Conservation (phyloP, 37 sponge, comb jelly and placozoan species). For the Hexactinellida sp. region DNA sequence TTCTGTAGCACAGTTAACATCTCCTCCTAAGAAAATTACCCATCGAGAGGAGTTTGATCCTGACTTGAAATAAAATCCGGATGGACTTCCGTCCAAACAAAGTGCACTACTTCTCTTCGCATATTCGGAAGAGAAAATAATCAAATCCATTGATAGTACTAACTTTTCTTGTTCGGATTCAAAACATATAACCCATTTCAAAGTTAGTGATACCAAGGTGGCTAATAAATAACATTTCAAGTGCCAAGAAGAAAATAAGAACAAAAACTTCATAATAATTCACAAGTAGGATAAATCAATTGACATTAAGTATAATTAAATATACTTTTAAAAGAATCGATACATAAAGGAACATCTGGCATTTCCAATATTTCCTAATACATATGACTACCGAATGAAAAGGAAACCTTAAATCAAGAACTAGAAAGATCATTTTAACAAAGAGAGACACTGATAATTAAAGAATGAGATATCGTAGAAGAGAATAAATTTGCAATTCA, state of each 20-base stretch:
- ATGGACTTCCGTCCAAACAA: background rate
- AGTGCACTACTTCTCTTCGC: background rate
- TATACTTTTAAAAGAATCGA: background rate
- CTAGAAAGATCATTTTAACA: background rate
- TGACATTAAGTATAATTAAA: background rate
- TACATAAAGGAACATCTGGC: background rate
- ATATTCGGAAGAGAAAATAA: background rate
- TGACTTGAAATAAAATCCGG: slow-evolving; percentile 5
- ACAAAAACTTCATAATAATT: background rate
- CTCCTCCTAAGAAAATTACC: background rate
- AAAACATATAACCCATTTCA: background rate
- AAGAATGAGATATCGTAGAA: background rate
- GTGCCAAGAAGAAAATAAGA: background rate
- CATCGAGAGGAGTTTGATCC: background rate
- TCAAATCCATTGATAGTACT: background rate
- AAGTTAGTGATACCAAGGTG: background rate
- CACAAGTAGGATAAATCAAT: background rate
- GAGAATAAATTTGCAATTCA: too few species aligned
- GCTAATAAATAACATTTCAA: background rate
- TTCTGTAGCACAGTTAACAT: background rate
- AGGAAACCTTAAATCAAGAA: background rate
- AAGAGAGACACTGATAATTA: background rate
- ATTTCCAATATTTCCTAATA: background rate
- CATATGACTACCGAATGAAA: background rate
- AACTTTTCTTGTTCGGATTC: background rate